Percentiles rank a stretch among this genome's conserved stretches.
Evolutionary conservation across 2,113 vertebrate genomes (phyloP).

Genomic region (Ascaphus truei): DNA sequence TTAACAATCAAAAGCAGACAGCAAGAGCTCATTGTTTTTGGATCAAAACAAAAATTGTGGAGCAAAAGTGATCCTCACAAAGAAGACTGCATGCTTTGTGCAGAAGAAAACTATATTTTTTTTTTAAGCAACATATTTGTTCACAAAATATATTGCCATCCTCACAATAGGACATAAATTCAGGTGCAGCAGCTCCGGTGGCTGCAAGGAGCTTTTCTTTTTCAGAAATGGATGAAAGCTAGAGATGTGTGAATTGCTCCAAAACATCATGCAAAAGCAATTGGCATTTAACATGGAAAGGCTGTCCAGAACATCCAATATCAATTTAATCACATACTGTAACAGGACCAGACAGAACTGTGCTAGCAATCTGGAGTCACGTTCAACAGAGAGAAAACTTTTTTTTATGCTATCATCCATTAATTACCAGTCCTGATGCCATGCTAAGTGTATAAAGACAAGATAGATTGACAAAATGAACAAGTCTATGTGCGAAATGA

Average conservation of each 20-base stretch:
- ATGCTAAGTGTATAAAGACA: too few species aligned
- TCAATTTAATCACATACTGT: slow-evolving; percentile 52
- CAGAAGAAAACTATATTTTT: background rate
- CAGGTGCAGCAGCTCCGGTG: background rate
- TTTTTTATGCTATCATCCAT: too few species aligned
- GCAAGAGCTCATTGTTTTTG: slow-evolving; percentile 14
- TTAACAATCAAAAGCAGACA: background rate
- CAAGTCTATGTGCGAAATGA: too few species aligned
- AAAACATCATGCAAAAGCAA: slow-evolving; percentile 44
- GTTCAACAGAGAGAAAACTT: slow-evolving; percentile 39
- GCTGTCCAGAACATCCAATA: slow-evolving; percentile 44
- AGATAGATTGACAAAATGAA: too few species aligned
- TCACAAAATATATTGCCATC: background rate
- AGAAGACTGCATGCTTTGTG: background rate
- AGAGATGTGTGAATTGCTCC: slow-evolving; percentile 36
- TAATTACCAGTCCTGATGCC: too few species aligned
- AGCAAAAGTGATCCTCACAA: slow-evolving; percentile 9
- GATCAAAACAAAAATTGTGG: slow-evolving; percentile 3
- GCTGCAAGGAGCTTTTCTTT: slow-evolving; percentile 7
- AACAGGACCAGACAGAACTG: slow-evolving; percentile 48
- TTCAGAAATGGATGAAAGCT: slow-evolving; percentile 1
- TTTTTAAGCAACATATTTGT: background rate
- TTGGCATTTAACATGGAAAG: slow-evolving; percentile 48
- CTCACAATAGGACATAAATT: background rate
- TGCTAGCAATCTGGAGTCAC: slow-evolving; percentile 43